Evolutionary conservation across 2,888 invertebrate genomes (phyloP), one percentile per base, ranked within the genome.

Genomic region (Pyrrhia umbra): DNA sequence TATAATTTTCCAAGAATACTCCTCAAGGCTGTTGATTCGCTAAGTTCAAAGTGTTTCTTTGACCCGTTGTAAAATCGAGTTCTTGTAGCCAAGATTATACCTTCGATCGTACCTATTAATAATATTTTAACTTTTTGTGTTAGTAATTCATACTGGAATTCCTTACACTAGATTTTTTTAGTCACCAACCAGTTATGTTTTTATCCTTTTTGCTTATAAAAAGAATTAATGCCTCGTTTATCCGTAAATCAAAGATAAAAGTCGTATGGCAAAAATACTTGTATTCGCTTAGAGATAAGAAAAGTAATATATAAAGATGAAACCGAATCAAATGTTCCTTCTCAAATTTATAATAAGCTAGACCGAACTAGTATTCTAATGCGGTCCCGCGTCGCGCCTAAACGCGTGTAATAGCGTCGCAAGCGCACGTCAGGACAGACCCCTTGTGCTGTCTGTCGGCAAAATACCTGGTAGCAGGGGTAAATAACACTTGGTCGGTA

Each of bases 381-480:
- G 45, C 30, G 45, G 47, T 45, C 56, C 60, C 52, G 27, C 30
- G 66, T 58, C 57, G 68, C 46, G 68, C 27, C 37, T 76, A 76
- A 58, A 67, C 49, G 75, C 60, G 61, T 74, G 74, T 80, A 78
- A 73, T 66, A 61, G 54, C 45, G 56, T 47, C 46, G 59, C 66
- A 61, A 52, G 60, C 69, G 59, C 68, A 60, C 55, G 85, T 77
- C 85, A 77, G 61, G 25, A 20, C 23, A n/a, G 57, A 37, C 63
- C 77, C 68, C 78, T 83, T 83, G 83, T 83, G 66, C 79, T 83
- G 84, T 77, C 83, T 27, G 49, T 81, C 73, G 43, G 69, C 66
- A 65, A 69, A 67, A 73, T 73, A 71, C 30, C 64, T 47, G 52
- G 25, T 57, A 68, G 37, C 52, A 56, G 58, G 66, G 68, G 71